These are phyloP conservation scores for Parasteatoda tepidariorum DNA, from an alignment of 1,140 invertebrate genomes.

Conservation along the genomic window DNA sequence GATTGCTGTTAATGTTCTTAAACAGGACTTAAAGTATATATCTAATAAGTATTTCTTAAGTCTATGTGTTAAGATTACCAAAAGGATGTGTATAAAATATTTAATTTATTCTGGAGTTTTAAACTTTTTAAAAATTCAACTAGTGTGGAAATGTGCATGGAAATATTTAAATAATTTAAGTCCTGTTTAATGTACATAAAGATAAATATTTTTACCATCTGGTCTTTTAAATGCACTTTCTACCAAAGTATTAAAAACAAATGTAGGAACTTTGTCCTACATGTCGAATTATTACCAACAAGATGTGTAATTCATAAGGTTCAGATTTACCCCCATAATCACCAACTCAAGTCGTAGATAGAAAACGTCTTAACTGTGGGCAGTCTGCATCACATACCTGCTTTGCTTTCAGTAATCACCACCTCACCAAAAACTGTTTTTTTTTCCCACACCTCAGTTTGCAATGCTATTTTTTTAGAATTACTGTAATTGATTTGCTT, in stretches of 20 bases:
- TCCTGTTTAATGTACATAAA: constrained; percentile 45
- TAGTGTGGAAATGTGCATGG: background rate
- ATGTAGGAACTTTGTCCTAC: constrained; percentile 23
- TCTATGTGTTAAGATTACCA: no score
- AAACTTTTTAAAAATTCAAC: constrained; percentile 19
- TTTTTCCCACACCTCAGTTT: background rate
- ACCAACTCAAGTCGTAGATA: no score
- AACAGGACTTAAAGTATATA: constrained; percentile 43
- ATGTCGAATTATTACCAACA: constrained; percentile 43
- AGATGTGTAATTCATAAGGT: constrained; percentile 7
- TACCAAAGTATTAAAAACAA: constrained; percentile 55
- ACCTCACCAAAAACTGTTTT: background rate
- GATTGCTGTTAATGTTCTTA: constrained; percentile 47
- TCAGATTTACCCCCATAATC: no score
- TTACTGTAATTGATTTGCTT: background rate
- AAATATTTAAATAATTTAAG: constrained; percentile 19
- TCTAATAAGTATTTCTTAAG: no score
- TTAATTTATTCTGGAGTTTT: no score
- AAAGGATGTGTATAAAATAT: no score
- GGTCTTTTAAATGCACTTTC: constrained; percentile 57
- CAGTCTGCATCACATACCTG: constrained; percentile 42
- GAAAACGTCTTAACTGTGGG: no score
- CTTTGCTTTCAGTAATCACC: background rate
- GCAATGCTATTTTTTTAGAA: background rate
- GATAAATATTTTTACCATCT: constrained; percentile 56